These are phyloP conservation scores for Cataglyphis hispanica DNA, from an alignment of 1,140 invertebrate species.

Conservation along the genomic window DNA sequence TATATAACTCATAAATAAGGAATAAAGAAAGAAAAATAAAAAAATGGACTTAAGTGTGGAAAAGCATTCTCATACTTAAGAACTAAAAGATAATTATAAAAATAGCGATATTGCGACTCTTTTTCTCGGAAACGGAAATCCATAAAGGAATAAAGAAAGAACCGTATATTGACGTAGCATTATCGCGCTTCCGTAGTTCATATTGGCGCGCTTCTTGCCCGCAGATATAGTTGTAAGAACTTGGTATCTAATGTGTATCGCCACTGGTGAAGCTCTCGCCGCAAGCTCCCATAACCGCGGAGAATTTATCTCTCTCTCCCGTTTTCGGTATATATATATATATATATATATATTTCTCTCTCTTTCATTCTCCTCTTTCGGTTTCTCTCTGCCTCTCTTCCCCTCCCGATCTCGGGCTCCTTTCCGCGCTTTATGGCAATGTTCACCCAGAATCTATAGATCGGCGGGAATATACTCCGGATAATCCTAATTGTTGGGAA, in stretches of 20 bases:
- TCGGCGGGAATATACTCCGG: slow-evolving; percentile 53
- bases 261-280: slow-evolving; percentile 74
- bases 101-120: too few relatives aligned
- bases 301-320: slow-evolving; percentile 19
- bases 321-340: too few relatives aligned
- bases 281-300: slow-evolving; percentile 65
- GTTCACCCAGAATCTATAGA: slow-evolving; percentile 71
- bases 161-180: slow-evolving; percentile 57
- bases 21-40: too few relatives aligned
- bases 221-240: slow-evolving; percentile 73
- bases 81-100: too few relatives aligned
- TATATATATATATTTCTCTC: too few relatives aligned
- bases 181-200: slow-evolving; percentile 72
- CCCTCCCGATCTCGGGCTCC: slow-evolving; percentile 8
- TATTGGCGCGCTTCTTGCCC: slow-evolving; percentile 67
- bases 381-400: background rate
- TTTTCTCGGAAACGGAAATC: too few relatives aligned
- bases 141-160: too few relatives aligned
- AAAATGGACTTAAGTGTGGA: too few relatives aligned
- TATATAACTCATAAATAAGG: too few relatives aligned
- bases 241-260: slow-evolving; percentile 80
- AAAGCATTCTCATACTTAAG: too few relatives aligned
- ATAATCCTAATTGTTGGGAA: slow-evolving; percentile 77
- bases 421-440: slow-evolving; percentile 69
- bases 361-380: background rate